Evolutionary conservation across 2,113 vertebrate species (phyloP).

Genomic region (Thryonomys swinderianus): DNA sequence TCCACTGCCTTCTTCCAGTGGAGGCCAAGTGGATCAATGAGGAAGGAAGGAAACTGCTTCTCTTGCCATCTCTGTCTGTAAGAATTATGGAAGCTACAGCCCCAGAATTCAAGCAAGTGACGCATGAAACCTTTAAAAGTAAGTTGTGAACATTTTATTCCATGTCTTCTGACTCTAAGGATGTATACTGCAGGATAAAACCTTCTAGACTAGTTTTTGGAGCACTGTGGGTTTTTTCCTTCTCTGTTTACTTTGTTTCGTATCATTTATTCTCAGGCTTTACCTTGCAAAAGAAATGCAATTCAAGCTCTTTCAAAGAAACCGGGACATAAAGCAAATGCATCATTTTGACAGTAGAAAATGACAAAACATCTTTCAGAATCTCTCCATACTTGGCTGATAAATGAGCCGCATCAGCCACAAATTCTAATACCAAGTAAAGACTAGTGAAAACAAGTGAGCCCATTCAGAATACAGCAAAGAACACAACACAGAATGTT

Average conservation of each 20-base stretch:
- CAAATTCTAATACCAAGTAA: constrained; percentile 62
- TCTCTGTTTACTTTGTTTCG: constrained; percentile 56
- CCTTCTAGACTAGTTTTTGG: background rate
- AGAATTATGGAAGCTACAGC: background rate
- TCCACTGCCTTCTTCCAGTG: background rate
- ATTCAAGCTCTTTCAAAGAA: constrained; percentile 77
- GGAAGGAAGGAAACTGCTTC: background rate
- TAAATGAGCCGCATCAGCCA: constrained; percentile 73
- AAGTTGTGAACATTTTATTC: background rate
- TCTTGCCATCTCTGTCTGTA: background rate
- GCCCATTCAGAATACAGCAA: constrained; percentile 26
- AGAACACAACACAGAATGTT: background rate
- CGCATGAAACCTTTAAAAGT: background rate
- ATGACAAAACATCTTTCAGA: constrained; percentile 77
- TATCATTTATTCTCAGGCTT: constrained; percentile 66
- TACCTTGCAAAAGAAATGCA: constrained; percentile 68
- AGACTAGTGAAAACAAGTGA: constrained; percentile 53
- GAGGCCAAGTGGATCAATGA: background rate
- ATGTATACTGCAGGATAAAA: constrained; percentile 18
- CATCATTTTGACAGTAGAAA: constrained; percentile 74
- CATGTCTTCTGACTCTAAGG: constrained; percentile 28
- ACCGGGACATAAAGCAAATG: constrained; percentile 52
- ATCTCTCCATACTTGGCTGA: constrained; percentile 73
- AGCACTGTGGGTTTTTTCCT: background rate
- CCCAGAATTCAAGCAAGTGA: background rate